Conservation (phyloP, 2,797 vertebrate species). For the Gymnodraco acuticeps region DNA sequence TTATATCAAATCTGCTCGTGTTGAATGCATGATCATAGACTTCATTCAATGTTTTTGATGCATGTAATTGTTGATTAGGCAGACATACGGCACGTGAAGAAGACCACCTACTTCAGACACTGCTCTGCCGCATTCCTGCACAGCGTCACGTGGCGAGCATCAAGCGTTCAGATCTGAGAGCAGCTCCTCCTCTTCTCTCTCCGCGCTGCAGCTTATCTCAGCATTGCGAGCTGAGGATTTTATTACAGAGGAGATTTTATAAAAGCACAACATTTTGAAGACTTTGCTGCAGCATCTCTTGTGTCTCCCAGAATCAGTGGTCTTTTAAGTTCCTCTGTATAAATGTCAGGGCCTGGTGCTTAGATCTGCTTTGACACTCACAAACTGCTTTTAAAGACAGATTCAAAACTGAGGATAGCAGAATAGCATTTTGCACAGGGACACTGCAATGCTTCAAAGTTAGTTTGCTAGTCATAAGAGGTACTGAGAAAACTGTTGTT, state of each 20-base stretch:
- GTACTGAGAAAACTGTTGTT: conserved; percentile 14
- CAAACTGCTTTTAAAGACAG: conserved; percentile 32
- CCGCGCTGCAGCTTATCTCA: conserved; percentile 64
- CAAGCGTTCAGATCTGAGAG: conserved; percentile 48
- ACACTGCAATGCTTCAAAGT: conserved; percentile 11
- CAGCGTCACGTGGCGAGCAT: conserved; percentile 16
- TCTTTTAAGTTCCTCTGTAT: conserved; percentile 49
- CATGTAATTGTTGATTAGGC: conserved; percentile 3
- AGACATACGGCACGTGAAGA: conserved; percentile 4
- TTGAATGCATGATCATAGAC: conserved; percentile 32
- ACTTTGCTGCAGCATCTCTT: conserved; percentile 59
- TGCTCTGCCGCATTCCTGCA: conserved; percentile 26
- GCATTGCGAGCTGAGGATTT: conserved; percentile 50
- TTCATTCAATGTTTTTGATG: conserved; percentile 23
- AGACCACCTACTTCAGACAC: background rate
- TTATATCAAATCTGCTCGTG: conserved; percentile 38
- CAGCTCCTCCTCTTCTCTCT: conserved; percentile 46
- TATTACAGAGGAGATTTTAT: conserved; percentile 68
- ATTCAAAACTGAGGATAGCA: conserved; percentile 19
- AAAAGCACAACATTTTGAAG: conserved; percentile 70
- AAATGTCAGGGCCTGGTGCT: conserved; percentile 28
- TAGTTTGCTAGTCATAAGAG: conserved; percentile 1
- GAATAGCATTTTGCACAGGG: conserved; percentile 11
- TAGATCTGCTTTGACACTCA: conserved; percentile 45
- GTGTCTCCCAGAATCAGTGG: conserved; percentile 48